Evolutionary conservation across 2,888 invertebrate genomes (phyloP).

Genomic region (Aethes cnicana): DNA sequence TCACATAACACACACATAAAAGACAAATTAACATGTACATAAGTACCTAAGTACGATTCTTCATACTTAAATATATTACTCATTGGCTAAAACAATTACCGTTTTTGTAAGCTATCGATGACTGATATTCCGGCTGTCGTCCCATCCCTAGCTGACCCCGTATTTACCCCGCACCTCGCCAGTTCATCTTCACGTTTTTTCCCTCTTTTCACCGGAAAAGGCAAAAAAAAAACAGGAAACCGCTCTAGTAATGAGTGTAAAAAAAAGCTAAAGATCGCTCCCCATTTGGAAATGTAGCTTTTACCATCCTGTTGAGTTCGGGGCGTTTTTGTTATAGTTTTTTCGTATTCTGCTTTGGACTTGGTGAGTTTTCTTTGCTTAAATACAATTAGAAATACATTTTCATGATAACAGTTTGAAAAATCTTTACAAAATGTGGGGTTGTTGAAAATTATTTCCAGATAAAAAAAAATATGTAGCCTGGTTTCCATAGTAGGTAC

Average conservation of each 20-base stretch:
- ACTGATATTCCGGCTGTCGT: neutral
- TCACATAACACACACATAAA: too few species aligned
- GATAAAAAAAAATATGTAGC: too few species aligned
- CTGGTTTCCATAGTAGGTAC: too few species aligned
- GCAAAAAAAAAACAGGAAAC: slow-evolving; percentile 75
- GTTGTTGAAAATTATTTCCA: too few species aligned
- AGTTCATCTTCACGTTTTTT: slow-evolving; percentile 82
- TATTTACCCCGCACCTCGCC: slow-evolving; percentile 81
- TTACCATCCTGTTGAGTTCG: slow-evolving; percentile 43
- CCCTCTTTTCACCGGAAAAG: slow-evolving; percentile 73
- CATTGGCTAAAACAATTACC: neutral
- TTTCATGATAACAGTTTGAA: too few species aligned
- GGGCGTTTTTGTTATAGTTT: slow-evolving; percentile 25
- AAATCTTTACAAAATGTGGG: too few species aligned
- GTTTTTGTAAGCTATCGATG: slow-evolving; percentile 7
- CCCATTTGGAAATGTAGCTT: slow-evolving; percentile 54
- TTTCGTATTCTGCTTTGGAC: slow-evolving; percentile 1
- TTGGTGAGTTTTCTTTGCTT: neutral
- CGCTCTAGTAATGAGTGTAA: slow-evolving; percentile 79
- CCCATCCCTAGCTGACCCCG: slow-evolving; percentile 61
- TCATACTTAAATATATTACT: too few species aligned
- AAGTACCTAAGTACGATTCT: too few species aligned
- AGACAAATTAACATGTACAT: too few species aligned
- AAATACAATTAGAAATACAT: too few species aligned
- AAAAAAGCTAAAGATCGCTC: slow-evolving; percentile 63